Percentiles rank a stretch among this genome's conserved stretches.
phyloP scores from a whole-genome alignment of 2,797 vertebrate species.

The Enteromius fasciolatus region DNA sequence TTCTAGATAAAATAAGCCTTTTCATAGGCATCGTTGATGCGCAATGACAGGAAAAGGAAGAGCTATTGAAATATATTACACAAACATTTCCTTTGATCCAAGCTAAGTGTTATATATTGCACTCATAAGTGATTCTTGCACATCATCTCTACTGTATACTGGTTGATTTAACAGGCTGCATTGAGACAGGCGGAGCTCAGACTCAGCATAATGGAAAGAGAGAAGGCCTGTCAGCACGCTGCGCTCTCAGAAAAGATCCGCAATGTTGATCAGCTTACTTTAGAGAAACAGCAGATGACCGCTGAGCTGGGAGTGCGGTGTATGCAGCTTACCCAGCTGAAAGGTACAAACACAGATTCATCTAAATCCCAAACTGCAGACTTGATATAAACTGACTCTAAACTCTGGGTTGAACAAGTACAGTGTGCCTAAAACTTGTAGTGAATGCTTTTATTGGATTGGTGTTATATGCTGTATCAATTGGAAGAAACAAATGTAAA shows the following conservation, averaged over 20 bases:
- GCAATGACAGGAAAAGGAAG: neutral
- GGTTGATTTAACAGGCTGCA: constrained; percentile 66
- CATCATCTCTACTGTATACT: neutral
- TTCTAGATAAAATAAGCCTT: neutral
- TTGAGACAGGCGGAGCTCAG: constrained; percentile 75
- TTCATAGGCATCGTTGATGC: neutral
- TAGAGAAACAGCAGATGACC: constrained; percentile 78
- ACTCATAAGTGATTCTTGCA: constrained; percentile 9
- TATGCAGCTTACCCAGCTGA: constrained; percentile 71
- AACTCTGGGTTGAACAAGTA: neutral
- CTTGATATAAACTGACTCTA: neutral
- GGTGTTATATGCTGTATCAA: neutral
- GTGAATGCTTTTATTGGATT: neutral
- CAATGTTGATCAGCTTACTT: constrained; percentile 69
- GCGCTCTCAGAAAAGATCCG: constrained; percentile 68
- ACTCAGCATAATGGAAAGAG: constrained; percentile 67
- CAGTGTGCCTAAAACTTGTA: neutral
- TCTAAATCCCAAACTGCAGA: constrained; percentile 5
- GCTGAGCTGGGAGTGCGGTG: constrained; percentile 71
- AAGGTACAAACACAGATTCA: constrained; percentile 70
- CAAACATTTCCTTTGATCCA: neutral
- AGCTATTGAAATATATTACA: neutral
- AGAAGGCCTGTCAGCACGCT: constrained; percentile 60
- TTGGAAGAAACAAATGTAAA: neutral
- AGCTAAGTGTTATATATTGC: neutral